A percentile compares a stretch with the other conserved stretches of the same genome.
Conservation (phyloP, 2,797 vertebrate species). For the Geotrypetes seraphini region DNA sequence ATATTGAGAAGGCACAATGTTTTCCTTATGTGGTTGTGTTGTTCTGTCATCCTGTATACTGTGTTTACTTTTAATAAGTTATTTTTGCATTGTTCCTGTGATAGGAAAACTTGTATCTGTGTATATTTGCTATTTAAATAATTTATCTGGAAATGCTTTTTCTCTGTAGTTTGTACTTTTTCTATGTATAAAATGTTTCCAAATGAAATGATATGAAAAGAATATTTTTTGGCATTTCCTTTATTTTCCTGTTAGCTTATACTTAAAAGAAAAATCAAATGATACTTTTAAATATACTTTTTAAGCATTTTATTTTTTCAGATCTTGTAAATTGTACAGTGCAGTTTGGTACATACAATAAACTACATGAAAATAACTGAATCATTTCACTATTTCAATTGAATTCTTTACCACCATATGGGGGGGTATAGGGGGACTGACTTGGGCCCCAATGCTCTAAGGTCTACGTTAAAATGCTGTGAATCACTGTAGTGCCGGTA, state of each 20-base stretch:
- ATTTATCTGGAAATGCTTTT: conserved; percentile 95
- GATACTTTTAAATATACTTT: conserved; percentile 85
- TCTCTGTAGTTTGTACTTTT: conserved; percentile 85
- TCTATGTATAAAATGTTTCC: conserved; percentile 98
- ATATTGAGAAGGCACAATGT: conserved; percentile 62
- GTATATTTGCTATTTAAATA: conserved; percentile 99
- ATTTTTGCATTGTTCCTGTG: conserved; percentile 82
- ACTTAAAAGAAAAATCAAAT: conserved; percentile 75
- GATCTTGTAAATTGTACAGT: conserved; percentile 73
- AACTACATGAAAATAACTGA: conserved; percentile 73
- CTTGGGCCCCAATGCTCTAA: too few species aligned
- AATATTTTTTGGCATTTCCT: conserved; percentile 69
- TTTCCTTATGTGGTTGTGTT: conserved; percentile 51
- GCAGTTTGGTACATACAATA: conserved; percentile 75
- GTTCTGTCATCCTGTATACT: conserved; percentile 62
- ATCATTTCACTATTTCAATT: too few species aligned
- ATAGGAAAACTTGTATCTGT: conserved; percentile 81
- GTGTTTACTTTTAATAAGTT: conserved; percentile 77
- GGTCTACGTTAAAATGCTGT: too few species aligned
- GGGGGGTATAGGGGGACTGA: too few species aligned
- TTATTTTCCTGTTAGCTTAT: conserved; percentile 57
- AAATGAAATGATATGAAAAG: too few species aligned
- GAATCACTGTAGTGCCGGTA: too few species aligned
- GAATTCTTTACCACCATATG: too few species aligned
- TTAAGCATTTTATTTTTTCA: conserved; percentile 74